Evolutionary conservation across 2,888 invertebrate species (phyloP).

Genomic region (Tetanocera ferruginea): DNA sequence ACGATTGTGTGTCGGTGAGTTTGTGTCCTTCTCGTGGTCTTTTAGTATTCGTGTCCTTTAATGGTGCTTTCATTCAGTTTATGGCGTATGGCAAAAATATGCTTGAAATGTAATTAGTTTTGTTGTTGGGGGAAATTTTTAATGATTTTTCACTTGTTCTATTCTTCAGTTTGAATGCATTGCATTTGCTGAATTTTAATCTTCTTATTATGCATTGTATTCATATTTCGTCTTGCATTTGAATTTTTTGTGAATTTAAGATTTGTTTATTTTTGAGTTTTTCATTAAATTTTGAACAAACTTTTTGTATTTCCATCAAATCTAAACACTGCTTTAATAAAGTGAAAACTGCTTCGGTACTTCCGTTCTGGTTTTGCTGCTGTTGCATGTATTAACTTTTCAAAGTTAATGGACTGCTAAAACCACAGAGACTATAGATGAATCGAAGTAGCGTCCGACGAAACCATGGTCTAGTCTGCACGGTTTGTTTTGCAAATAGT

Average conservation of each 20-base stretch:
- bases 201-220: not conserved
- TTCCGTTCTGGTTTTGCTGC: too few relatives aligned
- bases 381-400: too few relatives aligned
- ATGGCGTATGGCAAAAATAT: slow-evolving; percentile 26
- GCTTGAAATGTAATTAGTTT: slow-evolving; percentile 35
- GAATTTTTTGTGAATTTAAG: not conserved
- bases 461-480: too few relatives aligned
- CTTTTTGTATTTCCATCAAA: too few relatives aligned
- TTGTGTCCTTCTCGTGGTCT: not conserved
- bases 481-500: too few relatives aligned
- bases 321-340: too few relatives aligned
- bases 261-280: too few relatives aligned
- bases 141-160: not conserved
- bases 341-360: too few relatives aligned
- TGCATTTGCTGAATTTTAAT: not conserved
- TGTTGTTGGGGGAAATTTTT: not conserved
- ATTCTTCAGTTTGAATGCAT: not conserved
- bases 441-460: too few relatives aligned
- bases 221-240: not conserved
- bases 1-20: not conserved
- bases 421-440: too few relatives aligned
- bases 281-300: too few relatives aligned
- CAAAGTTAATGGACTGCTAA: too few relatives aligned
- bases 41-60: not conserved
- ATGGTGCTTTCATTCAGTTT: not conserved